phyloP scores from a whole-genome alignment of 2,888 invertebrate genomes.

The Uropetala carovei region DNA sequence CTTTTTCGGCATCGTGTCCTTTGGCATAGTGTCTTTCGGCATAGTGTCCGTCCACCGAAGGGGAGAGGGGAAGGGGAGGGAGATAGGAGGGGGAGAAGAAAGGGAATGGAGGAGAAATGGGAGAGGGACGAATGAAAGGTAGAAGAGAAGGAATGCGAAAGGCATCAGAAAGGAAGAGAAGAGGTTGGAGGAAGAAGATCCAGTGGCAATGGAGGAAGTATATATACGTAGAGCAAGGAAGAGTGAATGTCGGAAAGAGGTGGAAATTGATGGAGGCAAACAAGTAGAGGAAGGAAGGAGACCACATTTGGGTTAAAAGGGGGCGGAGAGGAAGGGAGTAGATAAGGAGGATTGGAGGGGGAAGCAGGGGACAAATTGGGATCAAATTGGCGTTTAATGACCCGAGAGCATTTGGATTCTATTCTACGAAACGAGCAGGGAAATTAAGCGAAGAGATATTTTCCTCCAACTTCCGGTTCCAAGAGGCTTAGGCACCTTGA shows the following conservation, averaged over 20 bases:
- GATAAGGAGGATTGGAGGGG: neutral
- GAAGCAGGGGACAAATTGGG: neutral
- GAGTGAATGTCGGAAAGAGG: neutral
- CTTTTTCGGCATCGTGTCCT: too few relatives aligned
- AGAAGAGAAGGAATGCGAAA: neutral
- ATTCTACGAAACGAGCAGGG: neutral
- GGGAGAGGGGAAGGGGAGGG: too few relatives aligned
- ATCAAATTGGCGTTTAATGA: slow-evolving; percentile 6
- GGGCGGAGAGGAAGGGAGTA: neutral
- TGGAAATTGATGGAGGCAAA: neutral
- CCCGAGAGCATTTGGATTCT: slow-evolving; percentile 10
- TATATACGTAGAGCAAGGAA: too few relatives aligned
- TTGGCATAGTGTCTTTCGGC: too few relatives aligned
- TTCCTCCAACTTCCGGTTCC: neutral
- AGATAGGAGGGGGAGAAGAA: neutral
- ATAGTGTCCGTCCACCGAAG: too few relatives aligned
- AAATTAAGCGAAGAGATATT: neutral
- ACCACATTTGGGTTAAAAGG: too few relatives aligned
- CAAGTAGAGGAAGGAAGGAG: neutral
- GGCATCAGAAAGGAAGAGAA: neutral
- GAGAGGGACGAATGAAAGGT: neutral
- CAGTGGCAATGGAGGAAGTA: neutral
- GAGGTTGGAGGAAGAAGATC: neutral
- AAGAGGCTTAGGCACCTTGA: neutral
- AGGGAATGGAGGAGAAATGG: neutral